These are phyloP conservation scores for Bergia puertoricense DNA, from an alignment of 92 coral and sea anemone genomes.

Conservation along the genomic window DNA sequence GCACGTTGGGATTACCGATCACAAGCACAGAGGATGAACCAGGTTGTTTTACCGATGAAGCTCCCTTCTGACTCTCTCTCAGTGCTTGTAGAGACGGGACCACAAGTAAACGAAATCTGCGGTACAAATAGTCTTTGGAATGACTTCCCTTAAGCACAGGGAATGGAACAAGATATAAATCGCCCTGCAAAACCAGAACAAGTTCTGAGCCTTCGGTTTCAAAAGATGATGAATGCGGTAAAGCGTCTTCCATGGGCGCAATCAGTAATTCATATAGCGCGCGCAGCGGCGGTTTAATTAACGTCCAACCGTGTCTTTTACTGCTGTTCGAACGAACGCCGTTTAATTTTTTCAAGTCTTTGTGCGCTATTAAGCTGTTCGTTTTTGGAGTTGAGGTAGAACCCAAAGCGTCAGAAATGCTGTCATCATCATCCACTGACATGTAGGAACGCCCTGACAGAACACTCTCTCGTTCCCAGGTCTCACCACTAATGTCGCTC, in stretches of 20 bases:
- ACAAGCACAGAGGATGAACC: conserved; percentile 78
- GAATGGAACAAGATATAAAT: conserved; percentile 93
- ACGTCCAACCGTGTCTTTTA: conserved; percentile 65
- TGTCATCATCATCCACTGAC: conserved; percentile 91
- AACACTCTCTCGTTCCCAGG: conserved; percentile 80
- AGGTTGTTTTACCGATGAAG: conserved; percentile 44
- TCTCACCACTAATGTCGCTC: conserved; percentile 72
- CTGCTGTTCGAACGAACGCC: conserved; percentile 77
- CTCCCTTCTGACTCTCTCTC: conserved; percentile 49
- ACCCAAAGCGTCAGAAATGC: conserved; percentile 68
- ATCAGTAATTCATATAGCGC: conserved; percentile 91
- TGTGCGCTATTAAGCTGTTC: conserved; percentile 56
- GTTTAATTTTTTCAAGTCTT: conserved; percentile 82
- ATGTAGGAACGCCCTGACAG: conserved; percentile 65
- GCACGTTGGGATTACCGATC: conserved; percentile 93
- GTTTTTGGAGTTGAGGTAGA: conserved; percentile 73
- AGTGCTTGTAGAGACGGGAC: conserved; percentile 91
- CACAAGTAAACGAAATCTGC: conserved; percentile 78
- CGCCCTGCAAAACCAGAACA: conserved; percentile 94
- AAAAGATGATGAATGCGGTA: conserved; percentile 79
- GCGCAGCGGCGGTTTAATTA: conserved; percentile 85
- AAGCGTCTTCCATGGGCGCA: conserved; percentile 90
- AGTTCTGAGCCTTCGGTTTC: conserved; percentile 89
- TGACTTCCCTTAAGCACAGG: conserved; percentile 87
- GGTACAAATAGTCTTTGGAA: conserved; percentile 87